phyloP scores from a whole-genome alignment of 2,797 vertebrate species.

The Emys orbicularis region DNA sequence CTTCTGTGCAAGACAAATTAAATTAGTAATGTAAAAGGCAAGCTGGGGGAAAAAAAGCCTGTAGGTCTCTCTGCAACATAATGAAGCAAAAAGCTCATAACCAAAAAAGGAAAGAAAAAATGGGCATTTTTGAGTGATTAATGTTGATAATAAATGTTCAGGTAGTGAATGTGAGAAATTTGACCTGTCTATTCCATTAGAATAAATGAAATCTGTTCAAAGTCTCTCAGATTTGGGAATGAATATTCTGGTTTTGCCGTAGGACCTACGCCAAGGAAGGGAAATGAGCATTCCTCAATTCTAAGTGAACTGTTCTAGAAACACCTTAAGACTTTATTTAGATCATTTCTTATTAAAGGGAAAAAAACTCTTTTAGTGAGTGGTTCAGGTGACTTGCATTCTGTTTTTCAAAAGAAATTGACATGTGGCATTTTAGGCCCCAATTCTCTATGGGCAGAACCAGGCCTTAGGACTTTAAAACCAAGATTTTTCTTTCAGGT shows the following conservation, averaged over 20 bases:
- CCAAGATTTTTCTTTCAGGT: background rate
- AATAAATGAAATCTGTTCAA: rapidly evolving
- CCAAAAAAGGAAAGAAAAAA: too few relatives aligned
- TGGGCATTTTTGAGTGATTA: background rate
- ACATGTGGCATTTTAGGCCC: rapidly evolving
- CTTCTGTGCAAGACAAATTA: background rate
- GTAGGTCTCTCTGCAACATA: background rate
- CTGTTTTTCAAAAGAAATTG: rapidly evolving
- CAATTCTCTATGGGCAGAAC: rapidly evolving
- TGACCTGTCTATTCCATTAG: background rate
- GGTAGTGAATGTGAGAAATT: rapidly evolving
- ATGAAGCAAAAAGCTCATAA: background rate
- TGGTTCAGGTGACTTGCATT: background rate
- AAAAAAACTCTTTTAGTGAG: background rate
- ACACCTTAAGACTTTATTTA: too few relatives aligned
- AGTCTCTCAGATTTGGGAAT: background rate
- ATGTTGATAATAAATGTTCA: background rate
- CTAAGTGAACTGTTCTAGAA: rapidly evolving
- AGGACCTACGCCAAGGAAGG: rapidly evolving
- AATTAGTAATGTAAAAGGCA: background rate
- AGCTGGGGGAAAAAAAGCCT: background rate
- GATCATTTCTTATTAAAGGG: too few relatives aligned
- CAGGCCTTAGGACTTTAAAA: rapidly evolving
- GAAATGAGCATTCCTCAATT: background rate
- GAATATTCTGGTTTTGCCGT: background rate